phyloP scores from a whole-genome alignment of 2,113 vertebrate species.

The Gila orcuttii region DNA sequence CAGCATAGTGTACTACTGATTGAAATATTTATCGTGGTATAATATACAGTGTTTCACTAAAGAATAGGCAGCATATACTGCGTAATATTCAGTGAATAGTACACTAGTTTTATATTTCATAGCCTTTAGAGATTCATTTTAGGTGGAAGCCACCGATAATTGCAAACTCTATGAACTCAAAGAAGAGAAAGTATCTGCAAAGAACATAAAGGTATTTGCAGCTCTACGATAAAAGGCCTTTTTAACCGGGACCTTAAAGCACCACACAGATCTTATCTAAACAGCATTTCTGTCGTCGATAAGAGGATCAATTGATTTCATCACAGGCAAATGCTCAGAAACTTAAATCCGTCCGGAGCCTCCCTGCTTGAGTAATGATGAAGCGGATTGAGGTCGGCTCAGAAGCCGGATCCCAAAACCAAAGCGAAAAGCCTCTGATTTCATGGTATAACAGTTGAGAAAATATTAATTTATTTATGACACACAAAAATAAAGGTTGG shows the following conservation, averaged over 20 bases:
- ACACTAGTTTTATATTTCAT: neutral
- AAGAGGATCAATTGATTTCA: conserved; percentile 49
- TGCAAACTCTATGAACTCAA: neutral
- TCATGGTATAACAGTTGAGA: neutral
- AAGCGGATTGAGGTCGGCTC: conserved; percentile 36
- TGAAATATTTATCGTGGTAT: neutral
- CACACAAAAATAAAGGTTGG: neutral
- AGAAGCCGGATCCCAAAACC: conserved; percentile 15
- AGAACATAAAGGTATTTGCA: conserved; percentile 17
- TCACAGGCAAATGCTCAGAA: conserved; percentile 45
- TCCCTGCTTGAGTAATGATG: conserved; percentile 47
- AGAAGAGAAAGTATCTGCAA: neutral
- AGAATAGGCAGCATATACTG: neutral
- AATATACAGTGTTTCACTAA: neutral
- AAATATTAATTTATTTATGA: neutral
- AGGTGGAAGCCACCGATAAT: neutral
- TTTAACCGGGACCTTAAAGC: conserved; percentile 26
- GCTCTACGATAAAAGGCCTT: conserved; percentile 6
- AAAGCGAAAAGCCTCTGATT: conserved; percentile 12
- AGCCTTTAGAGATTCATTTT: neutral
- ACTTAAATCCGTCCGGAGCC: conserved; percentile 35
- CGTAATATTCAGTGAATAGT: neutral
- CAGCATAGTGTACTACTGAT: neutral
- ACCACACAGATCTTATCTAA: conserved; percentile 21
- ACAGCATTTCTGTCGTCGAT: conserved; percentile 35